phyloP scores from a whole-genome alignment of 2,797 vertebrate species.

The Malurus splendens region DNA sequence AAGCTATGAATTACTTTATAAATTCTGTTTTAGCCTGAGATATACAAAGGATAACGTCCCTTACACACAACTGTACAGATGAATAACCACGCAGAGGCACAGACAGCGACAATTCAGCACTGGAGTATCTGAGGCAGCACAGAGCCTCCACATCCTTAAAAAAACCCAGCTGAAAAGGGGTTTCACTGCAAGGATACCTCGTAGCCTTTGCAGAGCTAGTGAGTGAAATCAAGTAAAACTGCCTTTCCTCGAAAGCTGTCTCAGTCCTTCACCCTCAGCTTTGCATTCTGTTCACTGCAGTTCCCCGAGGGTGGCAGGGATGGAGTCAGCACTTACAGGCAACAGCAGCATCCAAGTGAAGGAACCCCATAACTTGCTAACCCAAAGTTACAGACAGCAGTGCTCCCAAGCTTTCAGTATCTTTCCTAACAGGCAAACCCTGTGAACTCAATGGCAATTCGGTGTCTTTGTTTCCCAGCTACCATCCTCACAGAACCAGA shows the following conservation, averaged over 20 bases:
- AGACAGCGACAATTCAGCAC: background rate
- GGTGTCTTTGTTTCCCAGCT: background rate
- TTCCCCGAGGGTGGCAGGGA: background rate
- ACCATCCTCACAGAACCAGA: background rate
- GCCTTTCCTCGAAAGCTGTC: background rate
- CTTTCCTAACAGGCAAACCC: background rate
- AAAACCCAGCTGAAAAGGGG: background rate
- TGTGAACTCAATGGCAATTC: background rate
- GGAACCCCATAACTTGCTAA: accelerated
- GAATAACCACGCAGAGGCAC: background rate
- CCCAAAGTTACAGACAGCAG: background rate
- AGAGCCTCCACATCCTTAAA: too few relatives aligned
- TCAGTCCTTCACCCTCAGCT: background rate
- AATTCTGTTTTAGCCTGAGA: background rate
- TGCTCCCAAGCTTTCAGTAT: background rate
- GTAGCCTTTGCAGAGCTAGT: background rate
- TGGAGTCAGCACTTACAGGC: background rate
- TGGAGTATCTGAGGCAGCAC: background rate
- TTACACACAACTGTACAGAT: accelerated
- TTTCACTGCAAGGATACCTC: accelerated
- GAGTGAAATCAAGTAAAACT: background rate
- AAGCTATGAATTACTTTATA: background rate
- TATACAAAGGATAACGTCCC: accelerated
- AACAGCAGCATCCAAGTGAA: background rate
- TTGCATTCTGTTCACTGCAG: background rate